These are phyloP conservation scores for Parnassius orleans DNA, from an alignment of 2,888 invertebrate genomes.

Conservation along the genomic window DNA sequence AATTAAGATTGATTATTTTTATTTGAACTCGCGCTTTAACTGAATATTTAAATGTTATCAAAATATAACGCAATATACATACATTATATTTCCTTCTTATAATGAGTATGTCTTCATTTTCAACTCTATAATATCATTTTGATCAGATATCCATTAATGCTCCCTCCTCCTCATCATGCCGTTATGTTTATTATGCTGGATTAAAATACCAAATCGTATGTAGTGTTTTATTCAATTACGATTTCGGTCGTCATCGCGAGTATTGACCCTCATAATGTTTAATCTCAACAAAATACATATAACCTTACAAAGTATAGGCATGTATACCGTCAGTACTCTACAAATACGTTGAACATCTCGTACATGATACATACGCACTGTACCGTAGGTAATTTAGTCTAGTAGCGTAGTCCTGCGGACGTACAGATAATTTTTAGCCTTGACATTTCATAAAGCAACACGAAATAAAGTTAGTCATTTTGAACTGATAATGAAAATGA, in stretches of 20 bases:
- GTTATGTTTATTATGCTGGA: too few species aligned
- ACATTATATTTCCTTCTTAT: too few species aligned
- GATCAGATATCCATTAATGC: too few species aligned
- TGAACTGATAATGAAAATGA: constrained; percentile 17
- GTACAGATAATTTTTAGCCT: constrained; percentile 22
- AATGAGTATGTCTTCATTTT: too few species aligned
- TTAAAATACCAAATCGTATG: neutral
- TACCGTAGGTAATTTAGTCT: constrained; percentile 11
- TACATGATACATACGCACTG: neutral
- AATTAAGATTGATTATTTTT: too few species aligned
- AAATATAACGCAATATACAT: too few species aligned
- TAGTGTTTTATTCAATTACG: constrained; percentile 1
- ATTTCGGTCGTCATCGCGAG: constrained; percentile 1
- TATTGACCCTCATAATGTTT: constrained; percentile 13
- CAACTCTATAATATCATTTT: too few species aligned
- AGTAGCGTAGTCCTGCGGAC: constrained; percentile 10
- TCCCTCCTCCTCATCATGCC: too few species aligned
- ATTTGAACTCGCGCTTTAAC: too few species aligned
- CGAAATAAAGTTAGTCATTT: constrained; percentile 20
- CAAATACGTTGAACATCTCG: neutral
- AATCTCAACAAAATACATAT: constrained; percentile 10
- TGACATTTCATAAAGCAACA: constrained; percentile 26
- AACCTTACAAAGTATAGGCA: neutral
- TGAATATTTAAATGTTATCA: too few species aligned
- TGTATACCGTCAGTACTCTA: neutral